Percentiles rank a stretch among this genome's conserved stretches.
These are phyloP conservation scores for Upupa epops DNA, from an alignment of 2,113 vertebrate species.

Conservation along the genomic window DNA sequence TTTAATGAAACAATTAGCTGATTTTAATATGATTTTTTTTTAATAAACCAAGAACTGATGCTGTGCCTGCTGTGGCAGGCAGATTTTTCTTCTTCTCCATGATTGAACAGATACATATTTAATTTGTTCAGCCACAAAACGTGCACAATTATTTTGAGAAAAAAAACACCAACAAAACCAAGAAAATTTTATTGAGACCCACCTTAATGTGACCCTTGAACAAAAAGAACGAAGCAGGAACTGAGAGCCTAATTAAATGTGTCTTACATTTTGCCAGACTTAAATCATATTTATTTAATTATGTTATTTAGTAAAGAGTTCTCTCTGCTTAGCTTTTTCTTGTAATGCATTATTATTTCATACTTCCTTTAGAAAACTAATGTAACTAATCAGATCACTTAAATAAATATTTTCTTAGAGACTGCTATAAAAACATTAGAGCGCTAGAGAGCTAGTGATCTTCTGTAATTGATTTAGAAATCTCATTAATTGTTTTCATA, in stretches of 20 bases:
- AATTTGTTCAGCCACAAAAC: background rate
- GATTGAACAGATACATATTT: background rate
- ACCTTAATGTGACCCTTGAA: background rate
- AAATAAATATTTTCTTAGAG: conserved; percentile 9
- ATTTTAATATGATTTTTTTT: background rate
- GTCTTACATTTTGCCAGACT: background rate
- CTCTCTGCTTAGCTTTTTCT: background rate
- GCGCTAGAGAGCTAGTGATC: background rate
- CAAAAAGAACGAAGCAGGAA: background rate
- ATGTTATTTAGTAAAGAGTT: background rate
- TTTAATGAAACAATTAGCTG: background rate
- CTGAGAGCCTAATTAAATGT: background rate
- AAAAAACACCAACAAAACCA: background rate
- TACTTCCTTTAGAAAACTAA: background rate
- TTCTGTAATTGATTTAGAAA: background rate
- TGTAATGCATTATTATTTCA: background rate
- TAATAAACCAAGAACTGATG: background rate
- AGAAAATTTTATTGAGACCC: background rate
- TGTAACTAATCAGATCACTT: background rate
- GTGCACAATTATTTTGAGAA: background rate
- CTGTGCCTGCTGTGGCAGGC: background rate
- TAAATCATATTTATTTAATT: background rate
- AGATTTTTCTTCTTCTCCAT: background rate
- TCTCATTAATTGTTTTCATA: background rate
- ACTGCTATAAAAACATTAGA: conserved; percentile 13